Conservation (phyloP, 2,888 invertebrate species). For the Ochropleura plecta region DNA sequence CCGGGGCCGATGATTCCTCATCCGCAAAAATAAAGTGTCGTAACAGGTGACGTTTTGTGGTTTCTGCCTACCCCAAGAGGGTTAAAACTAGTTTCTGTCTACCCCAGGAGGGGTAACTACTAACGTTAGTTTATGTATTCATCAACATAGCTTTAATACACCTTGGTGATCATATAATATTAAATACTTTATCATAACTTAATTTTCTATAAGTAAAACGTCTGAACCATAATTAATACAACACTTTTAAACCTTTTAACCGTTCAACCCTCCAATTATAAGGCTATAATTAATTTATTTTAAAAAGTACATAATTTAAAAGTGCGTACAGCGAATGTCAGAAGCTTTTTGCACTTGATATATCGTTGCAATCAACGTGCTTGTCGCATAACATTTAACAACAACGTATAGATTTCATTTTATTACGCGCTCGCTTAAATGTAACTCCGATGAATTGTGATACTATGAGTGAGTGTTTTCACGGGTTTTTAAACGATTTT, state of each 20-base stretch:
- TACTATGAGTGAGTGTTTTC: conserved; percentile 41
- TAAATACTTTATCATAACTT: neutral
- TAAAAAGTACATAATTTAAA: conserved; percentile 51
- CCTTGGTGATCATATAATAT: neutral
- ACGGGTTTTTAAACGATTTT: conserved; percentile 40
- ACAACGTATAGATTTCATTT: conserved; percentile 78
- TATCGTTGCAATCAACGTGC: conserved; percentile 79
- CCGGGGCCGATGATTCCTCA: no score
- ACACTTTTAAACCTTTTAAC: conserved; percentile 21
- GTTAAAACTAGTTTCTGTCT: no score
- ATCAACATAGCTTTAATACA: neutral
- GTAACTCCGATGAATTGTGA: conserved; percentile 64
- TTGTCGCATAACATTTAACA: conserved; percentile 71
- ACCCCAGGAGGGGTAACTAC: no score
- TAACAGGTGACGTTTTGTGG: no score
- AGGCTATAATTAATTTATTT: conserved; percentile 43
- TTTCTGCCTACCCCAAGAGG: no score
- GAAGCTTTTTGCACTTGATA: conserved; percentile 70
- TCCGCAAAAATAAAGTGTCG: no score
- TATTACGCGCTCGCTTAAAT: conserved; percentile 76
- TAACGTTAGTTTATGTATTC: no score
- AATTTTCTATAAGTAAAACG: neutral
- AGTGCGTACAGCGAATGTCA: conserved; percentile 55
- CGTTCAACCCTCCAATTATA: conserved; percentile 17
- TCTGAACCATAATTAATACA: neutral